phyloP scores from a whole-genome alignment of 1,140 invertebrate genomes.

The Drosophila ambigua region DNA sequence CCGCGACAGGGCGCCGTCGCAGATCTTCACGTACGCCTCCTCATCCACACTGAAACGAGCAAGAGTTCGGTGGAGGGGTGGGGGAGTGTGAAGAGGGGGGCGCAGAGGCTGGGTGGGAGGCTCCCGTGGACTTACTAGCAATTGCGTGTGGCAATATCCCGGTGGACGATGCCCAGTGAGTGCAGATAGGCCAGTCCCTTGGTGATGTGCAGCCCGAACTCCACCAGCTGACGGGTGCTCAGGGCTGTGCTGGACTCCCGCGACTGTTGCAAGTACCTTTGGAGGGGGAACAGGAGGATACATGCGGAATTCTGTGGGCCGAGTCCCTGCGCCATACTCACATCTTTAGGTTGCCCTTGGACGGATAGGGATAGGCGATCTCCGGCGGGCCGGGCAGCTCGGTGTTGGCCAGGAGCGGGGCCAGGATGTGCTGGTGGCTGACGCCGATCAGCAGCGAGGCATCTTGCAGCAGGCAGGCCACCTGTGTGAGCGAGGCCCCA shows the following conservation, averaged over 20 bases:
- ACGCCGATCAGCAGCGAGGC: conserved; percentile 93
- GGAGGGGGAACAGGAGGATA: conserved; percentile 4
- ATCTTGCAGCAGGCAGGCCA: conserved; percentile 92
- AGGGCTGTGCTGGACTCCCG: conserved; percentile 86
- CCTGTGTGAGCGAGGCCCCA: conserved; percentile 92
- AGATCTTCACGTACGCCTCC: conserved; percentile 93
- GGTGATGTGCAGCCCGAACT: conserved; percentile 94
- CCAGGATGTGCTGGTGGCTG: conserved; percentile 92
- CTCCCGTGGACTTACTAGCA: conserved; percentile 89
- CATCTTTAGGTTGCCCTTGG: conserved; percentile 95
- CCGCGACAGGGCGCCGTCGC: conserved; percentile 94
- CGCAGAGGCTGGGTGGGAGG: no score
- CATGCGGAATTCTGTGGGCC: background rate
- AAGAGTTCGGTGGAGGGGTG: background rate
- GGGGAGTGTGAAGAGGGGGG: no score
- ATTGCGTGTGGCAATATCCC: conserved; percentile 95
- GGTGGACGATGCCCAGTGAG: conserved; percentile 93
- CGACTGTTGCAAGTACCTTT: conserved; percentile 88
- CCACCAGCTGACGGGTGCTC: conserved; percentile 93
- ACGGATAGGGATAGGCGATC: conserved; percentile 91
- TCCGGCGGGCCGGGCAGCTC: conserved; percentile 90
- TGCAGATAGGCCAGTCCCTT: conserved; percentile 95
- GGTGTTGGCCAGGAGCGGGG: conserved; percentile 91
- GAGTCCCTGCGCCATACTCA: conserved; percentile 83
- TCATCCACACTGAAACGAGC: conserved; percentile 89